phyloP scores from a whole-genome alignment of 1,140 invertebrate species.

The Lepidurus apus region DNA sequence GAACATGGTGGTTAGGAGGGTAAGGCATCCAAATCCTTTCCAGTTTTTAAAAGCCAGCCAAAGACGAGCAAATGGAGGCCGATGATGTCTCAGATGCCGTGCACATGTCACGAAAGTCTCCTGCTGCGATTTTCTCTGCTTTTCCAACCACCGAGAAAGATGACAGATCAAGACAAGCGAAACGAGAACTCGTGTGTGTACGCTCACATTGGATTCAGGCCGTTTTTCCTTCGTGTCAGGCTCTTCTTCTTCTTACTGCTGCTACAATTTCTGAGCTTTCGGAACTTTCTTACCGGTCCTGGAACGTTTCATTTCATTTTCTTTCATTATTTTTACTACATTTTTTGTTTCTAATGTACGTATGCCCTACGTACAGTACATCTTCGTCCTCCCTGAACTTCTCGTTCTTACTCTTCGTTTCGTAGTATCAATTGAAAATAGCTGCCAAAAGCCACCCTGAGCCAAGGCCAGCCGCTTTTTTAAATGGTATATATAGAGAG shows the following conservation, averaged over 20 bases:
- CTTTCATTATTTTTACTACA: too few species aligned
- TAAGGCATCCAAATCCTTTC: too few species aligned
- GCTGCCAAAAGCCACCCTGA: background rate
- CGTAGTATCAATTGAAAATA: background rate
- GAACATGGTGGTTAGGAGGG: too few species aligned
- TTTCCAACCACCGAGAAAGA: background rate
- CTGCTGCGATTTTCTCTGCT: background rate
- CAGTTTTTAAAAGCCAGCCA: background rate
- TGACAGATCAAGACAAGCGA: background rate
- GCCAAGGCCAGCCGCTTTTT: slow-evolving; percentile 1
- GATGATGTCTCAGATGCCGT: background rate
- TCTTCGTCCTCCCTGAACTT: background rate
- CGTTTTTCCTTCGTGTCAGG: background rate
- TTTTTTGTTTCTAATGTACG: background rate
- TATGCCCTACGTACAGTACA: background rate
- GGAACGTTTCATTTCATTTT: too few species aligned
- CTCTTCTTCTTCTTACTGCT: too few species aligned
- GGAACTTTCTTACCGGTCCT: too few species aligned
- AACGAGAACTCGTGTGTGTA: background rate
- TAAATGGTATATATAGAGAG: background rate
- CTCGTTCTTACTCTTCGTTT: background rate
- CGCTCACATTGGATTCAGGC: background rate
- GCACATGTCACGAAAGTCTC: slow-evolving; percentile 6
- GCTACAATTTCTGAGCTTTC: too few species aligned
- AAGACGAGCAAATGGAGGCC: background rate